Evolutionary conservation across 1,140 invertebrate genomes (phyloP), one percentile per base, ranked within the genome.

Genomic region (Delia radicum): DNA sequence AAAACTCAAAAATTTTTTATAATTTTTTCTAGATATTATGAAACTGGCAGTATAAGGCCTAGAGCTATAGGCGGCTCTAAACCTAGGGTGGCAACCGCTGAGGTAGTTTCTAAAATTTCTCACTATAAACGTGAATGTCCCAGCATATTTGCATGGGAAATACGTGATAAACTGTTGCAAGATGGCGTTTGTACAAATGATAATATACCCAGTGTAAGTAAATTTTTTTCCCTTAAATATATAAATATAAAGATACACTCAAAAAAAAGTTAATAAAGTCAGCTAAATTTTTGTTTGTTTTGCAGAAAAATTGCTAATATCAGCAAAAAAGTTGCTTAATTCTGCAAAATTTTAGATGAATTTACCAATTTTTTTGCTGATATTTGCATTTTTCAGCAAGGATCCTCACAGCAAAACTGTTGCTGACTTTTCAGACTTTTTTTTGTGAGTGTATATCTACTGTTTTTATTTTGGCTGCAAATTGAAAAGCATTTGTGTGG

Each of bases 151-250:
- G 97, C 97, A 5, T 99, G 97, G 97, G 97, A 99, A 89, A 99
- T 99, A 85, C 89, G 97, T 21, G 97, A 98, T 86, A 91, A 97
- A 85, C 91, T 99, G 74, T 90, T 99, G 24, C 94, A 95, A 69
- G 98, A 99, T 87, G 95, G 94, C 77, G 94, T 98, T 74, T 99
- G 98, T 90, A 98, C 95, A 87, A 97, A 97, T 87, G 98, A 99
- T 88, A 99, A 98, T 88, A 99, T 99, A 81, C 98, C 98, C 76
- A 99, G 97, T 87, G 98, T 99, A 89, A 98, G 98, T 96, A 87
- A 2, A 48, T 55, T 75, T 24, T 33, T 24, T 6, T 12, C 2
- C 28, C 18, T 31, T 37, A 33, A n/a, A n/a, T 72, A n/a, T 18
- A 33, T 29, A 24, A 33, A 29, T 28, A 26, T 7, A 62, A 27